These are phyloP conservation scores for Rousettus madagascariensis DNA, from an alignment of 2,797 vertebrate genomes.

Conservation along the genomic window DNA sequence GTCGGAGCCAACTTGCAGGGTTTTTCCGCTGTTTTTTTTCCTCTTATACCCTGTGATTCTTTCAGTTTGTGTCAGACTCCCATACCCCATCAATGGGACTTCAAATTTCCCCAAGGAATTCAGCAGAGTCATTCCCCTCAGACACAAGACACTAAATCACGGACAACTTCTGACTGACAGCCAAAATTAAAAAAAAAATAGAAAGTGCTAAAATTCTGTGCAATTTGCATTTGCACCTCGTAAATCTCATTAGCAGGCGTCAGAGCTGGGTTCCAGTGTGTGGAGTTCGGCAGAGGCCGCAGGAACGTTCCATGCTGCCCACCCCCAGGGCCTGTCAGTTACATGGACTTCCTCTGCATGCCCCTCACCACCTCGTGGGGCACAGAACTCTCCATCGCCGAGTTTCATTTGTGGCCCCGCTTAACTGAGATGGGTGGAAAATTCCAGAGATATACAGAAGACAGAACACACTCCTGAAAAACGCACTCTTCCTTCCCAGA, in stretches of 20 bases:
- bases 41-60: not conserved
- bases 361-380: not conserved
- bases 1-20: not conserved
- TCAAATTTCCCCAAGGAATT: not conserved
- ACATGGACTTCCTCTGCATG: not conserved
- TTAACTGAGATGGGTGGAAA: not conserved
- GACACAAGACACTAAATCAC: not conserved
- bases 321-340: not conserved
- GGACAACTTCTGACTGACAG: not conserved
- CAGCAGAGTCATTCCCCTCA: not conserved
- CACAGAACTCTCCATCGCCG: not conserved
- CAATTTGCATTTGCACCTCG: conserved; percentile 58
- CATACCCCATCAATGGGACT: not conserved
- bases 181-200: not conserved
- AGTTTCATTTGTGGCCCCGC: not conserved
- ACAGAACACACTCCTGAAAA: not conserved
- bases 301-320: not conserved
- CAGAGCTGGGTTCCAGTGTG: not conserved
- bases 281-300: not conserved
- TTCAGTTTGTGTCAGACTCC: not conserved
- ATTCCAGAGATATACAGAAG: not conserved
- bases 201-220: conserved; percentile 21
- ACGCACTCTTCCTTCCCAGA: not conserved
- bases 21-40: not conserved
- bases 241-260: conserved; percentile 66